A percentile compares a stretch with the other conserved stretches of the same genome.
These are phyloP conservation scores for Pocillopora grandis DNA, from an alignment of 92 coral and sea anemone species.

Conservation along the genomic window DNA sequence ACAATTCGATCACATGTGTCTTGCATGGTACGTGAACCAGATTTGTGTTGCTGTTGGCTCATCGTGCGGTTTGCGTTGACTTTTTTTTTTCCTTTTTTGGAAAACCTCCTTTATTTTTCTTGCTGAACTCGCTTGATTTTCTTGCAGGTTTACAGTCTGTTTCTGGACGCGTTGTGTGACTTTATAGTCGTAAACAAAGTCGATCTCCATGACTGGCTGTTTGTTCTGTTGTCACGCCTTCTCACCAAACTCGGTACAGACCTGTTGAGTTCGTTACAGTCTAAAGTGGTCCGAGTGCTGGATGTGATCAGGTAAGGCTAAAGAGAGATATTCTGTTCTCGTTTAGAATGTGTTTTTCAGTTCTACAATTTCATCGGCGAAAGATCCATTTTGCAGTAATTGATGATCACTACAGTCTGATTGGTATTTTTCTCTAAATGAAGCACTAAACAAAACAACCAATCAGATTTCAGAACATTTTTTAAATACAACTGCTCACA, in stretches of 20 bases:
- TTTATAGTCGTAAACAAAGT: slow-evolving; percentile 95
- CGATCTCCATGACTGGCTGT: slow-evolving; percentile 97
- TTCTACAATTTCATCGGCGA: no score
- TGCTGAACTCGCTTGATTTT: not conserved
- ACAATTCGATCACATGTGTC: no score
- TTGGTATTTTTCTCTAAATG: no score
- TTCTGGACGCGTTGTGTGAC: slow-evolving; percentile 91
- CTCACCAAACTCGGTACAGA: slow-evolving; percentile 95
- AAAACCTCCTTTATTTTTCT: no score
- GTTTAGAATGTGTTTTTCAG: not conserved
- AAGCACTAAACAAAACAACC: no score
- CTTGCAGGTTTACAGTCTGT: slow-evolving; percentile 88
- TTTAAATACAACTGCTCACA: no score
- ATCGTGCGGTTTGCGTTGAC: no score
- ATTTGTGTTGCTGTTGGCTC: no score
- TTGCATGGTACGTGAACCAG: no score
- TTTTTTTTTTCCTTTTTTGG: not conserved
- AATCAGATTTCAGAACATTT: no score
- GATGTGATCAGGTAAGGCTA: slow-evolving; percentile 86
- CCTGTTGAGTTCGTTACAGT: slow-evolving; percentile 87
- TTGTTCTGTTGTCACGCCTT: slow-evolving; percentile 89
- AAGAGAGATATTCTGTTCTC: not conserved
- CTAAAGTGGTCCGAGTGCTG: slow-evolving; percentile 90
- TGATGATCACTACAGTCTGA: no score
- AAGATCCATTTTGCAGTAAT: no score